Evolutionary conservation across 1,140 invertebrate genomes (phyloP).

Genomic region (Archegozetes longisetosus): DNA sequence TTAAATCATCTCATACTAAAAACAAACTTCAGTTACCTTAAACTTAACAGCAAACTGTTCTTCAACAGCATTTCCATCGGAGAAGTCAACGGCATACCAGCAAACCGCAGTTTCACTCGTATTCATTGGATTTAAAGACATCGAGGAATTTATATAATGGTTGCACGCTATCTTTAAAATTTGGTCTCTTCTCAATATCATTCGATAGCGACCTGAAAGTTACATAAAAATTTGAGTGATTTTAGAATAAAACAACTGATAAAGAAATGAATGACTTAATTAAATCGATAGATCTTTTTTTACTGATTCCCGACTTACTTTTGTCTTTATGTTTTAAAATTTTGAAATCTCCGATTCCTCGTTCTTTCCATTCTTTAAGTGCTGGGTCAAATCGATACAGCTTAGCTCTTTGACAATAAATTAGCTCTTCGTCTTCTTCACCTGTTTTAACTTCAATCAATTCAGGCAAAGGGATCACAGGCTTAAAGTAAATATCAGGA

Average conservation of each 20-base stretch:
- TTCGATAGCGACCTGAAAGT: background rate
- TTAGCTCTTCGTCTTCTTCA: slow-evolving; percentile 56
- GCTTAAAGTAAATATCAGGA: background rate
- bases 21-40: background rate
- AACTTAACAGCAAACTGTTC: background rate
- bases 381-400: slow-evolving; percentile 44
- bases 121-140: background rate
- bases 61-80: background rate
- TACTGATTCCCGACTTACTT: slow-evolving; percentile 10
- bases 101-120: background rate
- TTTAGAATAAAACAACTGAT: too few relatives aligned
- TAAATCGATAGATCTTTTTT: slow-evolving; percentile 28
- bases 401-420: slow-evolving; percentile 37
- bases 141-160: background rate
- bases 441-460: slow-evolving; percentile 55
- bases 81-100: slow-evolving; percentile 9
- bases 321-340: slow-evolving; percentile 28
- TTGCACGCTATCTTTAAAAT: background rate
- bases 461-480: slow-evolving; percentile 10
- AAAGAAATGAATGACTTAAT: background rate
- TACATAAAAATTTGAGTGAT: too few relatives aligned
- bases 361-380: slow-evolving; percentile 35
- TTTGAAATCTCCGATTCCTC: slow-evolving; percentile 35
- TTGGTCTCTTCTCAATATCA: background rate
- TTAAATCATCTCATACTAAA: background rate